Percentiles rank a stretch among this genome's conserved stretches.
Evolutionary conservation across 2,888 invertebrate species (phyloP).

Genomic region (Bruchidius siliquastri): DNA sequence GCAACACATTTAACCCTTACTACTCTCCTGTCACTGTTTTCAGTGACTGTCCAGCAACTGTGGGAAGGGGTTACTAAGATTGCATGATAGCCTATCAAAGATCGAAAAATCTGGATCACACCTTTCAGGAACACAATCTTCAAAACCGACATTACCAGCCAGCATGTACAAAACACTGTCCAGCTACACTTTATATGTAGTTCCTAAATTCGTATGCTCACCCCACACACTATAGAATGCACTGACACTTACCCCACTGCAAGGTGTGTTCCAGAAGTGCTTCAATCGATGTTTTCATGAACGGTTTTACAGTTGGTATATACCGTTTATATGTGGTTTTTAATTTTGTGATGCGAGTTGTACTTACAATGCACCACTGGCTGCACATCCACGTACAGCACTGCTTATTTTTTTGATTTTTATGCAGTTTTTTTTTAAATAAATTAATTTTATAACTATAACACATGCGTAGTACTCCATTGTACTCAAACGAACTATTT

Average conservation of each 20-base stretch:
- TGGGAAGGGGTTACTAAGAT: conserved; percentile 33
- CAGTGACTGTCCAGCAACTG: conserved; percentile 13
- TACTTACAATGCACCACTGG: background rate
- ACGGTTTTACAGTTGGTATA: background rate
- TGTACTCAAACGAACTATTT: conserved; percentile 33
- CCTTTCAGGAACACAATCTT: conserved; percentile 14
- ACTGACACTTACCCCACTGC: background rate
- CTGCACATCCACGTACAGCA: conserved; percentile 6
- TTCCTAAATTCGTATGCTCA: background rate
- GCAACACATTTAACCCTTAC: background rate
- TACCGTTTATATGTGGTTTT: conserved; percentile 1
- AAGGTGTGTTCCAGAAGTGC: background rate
- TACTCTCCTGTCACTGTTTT: background rate
- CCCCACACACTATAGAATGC: background rate
- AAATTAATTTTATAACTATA: conserved; percentile 17
- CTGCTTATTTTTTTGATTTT: conserved; percentile 8
- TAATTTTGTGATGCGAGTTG: background rate
- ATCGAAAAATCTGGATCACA: conserved; percentile 30
- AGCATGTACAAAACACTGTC: conserved; percentile 13
- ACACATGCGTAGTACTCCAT: conserved; percentile 24
- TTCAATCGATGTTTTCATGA: background rate
- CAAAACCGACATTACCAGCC: conserved; percentile 13
- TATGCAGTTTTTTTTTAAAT: conserved; percentile 17
- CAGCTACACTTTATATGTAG: conserved; percentile 4
- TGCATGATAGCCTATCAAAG: conserved; percentile 34